A percentile compares a stretch with the other conserved stretches of the same genome.
These are phyloP conservation scores for Clarias magur DNA, from an alignment of 2,113 vertebrate genomes.

Conservation along the genomic window DNA sequence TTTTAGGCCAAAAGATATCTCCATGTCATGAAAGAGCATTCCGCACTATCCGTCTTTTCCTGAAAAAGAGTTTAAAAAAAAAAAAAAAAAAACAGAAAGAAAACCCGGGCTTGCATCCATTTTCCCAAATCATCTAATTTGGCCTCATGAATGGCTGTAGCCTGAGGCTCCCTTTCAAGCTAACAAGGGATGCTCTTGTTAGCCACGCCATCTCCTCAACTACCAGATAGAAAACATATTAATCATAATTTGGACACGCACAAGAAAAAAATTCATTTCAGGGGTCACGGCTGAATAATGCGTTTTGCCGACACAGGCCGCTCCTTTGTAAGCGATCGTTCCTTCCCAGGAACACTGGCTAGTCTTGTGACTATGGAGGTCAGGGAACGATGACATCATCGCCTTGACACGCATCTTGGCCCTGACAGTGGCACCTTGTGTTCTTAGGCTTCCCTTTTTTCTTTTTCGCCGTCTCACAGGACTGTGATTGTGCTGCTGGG, in stretches of 20 bases:
- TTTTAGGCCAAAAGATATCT: slow-evolving; percentile 44
- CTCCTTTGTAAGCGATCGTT: slow-evolving; percentile 83
- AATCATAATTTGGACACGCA: slow-evolving; percentile 92
- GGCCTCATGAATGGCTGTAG: slow-evolving; percentile 85
- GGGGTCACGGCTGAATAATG: slow-evolving; percentile 87
- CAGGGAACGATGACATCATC: slow-evolving; percentile 86
- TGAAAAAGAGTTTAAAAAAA: slow-evolving; percentile 54
- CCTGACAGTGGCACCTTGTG: slow-evolving; percentile 97
- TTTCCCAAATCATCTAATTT: slow-evolving; percentile 89
- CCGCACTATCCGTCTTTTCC: slow-evolving; percentile 61
- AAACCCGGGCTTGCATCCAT: slow-evolving; percentile 84
- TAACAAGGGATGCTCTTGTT: slow-evolving; percentile 94
- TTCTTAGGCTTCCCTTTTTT: slow-evolving; percentile 67
- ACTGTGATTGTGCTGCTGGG: slow-evolving; percentile 77
- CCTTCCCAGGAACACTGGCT: slow-evolving; percentile 86
- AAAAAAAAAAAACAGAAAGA: slow-evolving; percentile 66
- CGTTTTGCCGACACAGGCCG: slow-evolving; percentile 84
- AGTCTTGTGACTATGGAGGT: slow-evolving; percentile 83
- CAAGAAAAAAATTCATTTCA: slow-evolving; percentile 80
- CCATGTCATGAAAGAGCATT: slow-evolving; percentile 28
- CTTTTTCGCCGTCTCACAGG: slow-evolving; percentile 74
- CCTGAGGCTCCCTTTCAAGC: slow-evolving; percentile 79
- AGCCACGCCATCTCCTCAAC: slow-evolving; percentile 77
- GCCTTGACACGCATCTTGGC: slow-evolving; percentile 84
- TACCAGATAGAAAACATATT: slow-evolving; percentile 93